A percentile compares a stretch with the other conserved stretches of the same genome.
phyloP scores from a whole-genome alignment of 2,113 vertebrate genomes.

The Vulpes vulpes region DNA sequence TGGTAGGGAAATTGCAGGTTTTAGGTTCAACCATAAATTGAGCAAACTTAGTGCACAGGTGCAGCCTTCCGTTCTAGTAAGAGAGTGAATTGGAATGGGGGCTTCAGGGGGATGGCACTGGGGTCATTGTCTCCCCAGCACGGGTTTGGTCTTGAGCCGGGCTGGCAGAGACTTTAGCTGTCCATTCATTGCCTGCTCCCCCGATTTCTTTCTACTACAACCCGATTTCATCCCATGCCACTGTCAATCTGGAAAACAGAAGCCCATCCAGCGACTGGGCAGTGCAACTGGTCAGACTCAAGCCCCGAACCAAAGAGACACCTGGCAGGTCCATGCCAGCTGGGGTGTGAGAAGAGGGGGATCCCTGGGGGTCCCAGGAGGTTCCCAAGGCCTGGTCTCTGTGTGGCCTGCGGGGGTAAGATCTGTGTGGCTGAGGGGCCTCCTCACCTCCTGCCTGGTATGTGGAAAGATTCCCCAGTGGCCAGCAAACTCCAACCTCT shows the following conservation, averaged over 20 bases:
- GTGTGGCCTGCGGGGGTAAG: not conserved
- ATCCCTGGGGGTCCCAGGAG: not conserved
- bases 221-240: not conserved
- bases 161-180: not conserved
- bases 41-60: not conserved
- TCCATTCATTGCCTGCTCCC: not conserved
- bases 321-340: rapidly evolving
- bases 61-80: not conserved
- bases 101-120: rapidly evolving
- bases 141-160: not conserved
- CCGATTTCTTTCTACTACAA: not conserved
- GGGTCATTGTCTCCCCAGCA: not conserved
- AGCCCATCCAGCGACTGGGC: not conserved
- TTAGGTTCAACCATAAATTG: not conserved
- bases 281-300: no score
- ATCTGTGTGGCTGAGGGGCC: not conserved
- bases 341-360: not conserved
- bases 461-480: rapidly evolving
- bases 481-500: not conserved
- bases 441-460: not conserved
- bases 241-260: not conserved
- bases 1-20: not conserved
- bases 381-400: rapidly evolving
- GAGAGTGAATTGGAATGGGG: not conserved
- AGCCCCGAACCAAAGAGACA: not conserved